Evolutionary conservation across 2,113 vertebrate genomes (phyloP), one percentile per base, ranked within the genome.

Genomic region (Brachyhypopomus occidentalis): DNA sequence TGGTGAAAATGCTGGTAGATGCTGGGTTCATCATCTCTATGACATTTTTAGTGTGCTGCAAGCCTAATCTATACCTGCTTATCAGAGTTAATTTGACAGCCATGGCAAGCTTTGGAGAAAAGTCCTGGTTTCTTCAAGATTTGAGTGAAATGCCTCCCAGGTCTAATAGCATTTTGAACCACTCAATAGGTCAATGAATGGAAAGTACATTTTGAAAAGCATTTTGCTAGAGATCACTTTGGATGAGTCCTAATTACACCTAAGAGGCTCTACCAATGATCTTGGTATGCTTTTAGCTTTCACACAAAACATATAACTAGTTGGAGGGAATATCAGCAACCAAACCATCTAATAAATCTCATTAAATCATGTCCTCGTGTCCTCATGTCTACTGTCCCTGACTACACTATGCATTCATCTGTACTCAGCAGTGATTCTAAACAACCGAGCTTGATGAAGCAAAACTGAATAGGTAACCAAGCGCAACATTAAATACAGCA

Each of bases 1-100:
- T 67, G 79, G 75, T 75, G 79, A 20, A 22, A 25, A 69, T 30
- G 79, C 25, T 58, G 16, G 71, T 17, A 8, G 71, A 64, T 34
- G 20, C 2, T 74, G 71, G 59, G 14, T 81, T 81, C 30, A 75
- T 45, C 38, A 63, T 27, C 62, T 30, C 71, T 38, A 3, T 3
- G 52, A 52, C 11, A 23, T 63, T 41, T 41, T 36, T 58, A 56
- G 20, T 67, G 64, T 14, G 8, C 41, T 81, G 20, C 36, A 41
- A 41, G 20, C 34, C 55, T 75, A 27, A 75, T 81, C 66, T 34
- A 41, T 41, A 38, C 25, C 38, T 58, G 25, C 19, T 73, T 73
- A 56, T 73, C 41, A 73, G 30, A 62, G 70, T 34, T 52, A 41
- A 80, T 63, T 73, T 56, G 22, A 80, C 70, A 22, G 17, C 48